Conservation (phyloP, 1,140 invertebrate genomes). For the Tetragonula clypearis region DNA sequence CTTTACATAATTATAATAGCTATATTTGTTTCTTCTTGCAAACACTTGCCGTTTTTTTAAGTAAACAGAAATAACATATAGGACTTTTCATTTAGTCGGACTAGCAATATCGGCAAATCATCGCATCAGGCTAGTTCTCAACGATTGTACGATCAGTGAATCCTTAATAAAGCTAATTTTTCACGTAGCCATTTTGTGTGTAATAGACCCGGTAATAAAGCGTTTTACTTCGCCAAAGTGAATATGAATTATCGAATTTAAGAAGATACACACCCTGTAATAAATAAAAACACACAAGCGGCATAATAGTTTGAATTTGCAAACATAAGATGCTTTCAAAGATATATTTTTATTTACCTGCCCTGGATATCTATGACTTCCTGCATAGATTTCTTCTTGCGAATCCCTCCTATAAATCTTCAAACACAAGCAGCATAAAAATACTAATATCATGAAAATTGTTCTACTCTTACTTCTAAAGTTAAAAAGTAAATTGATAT, state of each 20-base stretch:
- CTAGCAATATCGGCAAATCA: constrained; percentile 71
- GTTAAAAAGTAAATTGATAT: not conserved
- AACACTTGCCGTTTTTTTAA: constrained; percentile 33
- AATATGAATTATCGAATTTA: constrained; percentile 99
- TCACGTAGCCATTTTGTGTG: constrained; percentile 84
- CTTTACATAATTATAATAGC: constrained; percentile 63
- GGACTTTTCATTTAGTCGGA: constrained; percentile 66
- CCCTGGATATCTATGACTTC: constrained; percentile 97
- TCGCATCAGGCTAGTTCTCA: constrained; percentile 70
- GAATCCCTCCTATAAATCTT: constrained; percentile 97
- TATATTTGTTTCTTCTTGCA: constrained; percentile 65
- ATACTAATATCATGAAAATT: constrained; percentile 2
- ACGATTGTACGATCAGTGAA: constrained; percentile 47
- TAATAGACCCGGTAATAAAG: constrained; percentile 99
- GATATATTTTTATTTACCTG: constrained; percentile 80
- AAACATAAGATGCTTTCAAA: not conserved
- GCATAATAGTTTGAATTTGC: not conserved
- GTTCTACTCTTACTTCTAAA: not conserved
- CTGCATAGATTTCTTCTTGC: constrained; percentile 98
- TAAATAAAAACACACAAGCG: not conserved
- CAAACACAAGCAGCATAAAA: constrained; percentile 84
- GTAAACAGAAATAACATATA: constrained; percentile 48
- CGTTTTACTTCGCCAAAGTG: constrained; percentile 99
- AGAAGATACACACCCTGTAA: constrained; percentile 95
- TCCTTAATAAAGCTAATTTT: constrained; percentile 64